Evolutionary conservation across 1,140 invertebrate species (phyloP).

Genomic region (Oryctes rhinoceros): DNA sequence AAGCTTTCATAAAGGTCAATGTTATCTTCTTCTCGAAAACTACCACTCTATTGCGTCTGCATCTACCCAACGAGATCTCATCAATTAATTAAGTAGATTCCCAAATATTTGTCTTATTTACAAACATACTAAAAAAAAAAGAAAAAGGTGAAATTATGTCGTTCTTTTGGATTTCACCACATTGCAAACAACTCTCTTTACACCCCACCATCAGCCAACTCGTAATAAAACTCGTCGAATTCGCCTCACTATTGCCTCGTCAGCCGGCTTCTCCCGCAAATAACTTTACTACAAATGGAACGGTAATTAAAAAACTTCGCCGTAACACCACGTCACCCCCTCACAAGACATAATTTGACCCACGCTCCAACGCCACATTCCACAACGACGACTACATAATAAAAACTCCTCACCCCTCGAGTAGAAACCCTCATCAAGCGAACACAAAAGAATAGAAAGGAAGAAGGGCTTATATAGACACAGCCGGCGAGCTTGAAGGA

Average conservation of each 20-base stretch:
- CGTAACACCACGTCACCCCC: background rate
- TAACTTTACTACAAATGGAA: background rate
- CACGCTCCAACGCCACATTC: background rate
- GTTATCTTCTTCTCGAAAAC: too few relatives aligned
- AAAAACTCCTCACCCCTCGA: background rate
- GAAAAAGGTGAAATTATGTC: too few relatives aligned
- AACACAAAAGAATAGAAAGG: background rate
- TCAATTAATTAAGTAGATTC: too few relatives aligned
- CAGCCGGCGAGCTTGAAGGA: background rate
- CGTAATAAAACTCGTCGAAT: background rate
- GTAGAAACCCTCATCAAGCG: background rate
- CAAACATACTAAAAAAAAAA: too few relatives aligned
- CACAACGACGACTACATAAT: background rate
- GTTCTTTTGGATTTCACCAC: too few relatives aligned
- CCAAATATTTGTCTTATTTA: too few relatives aligned
- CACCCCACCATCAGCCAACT: too few relatives aligned
- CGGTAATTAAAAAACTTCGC: background rate
- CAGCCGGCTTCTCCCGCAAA: background rate
- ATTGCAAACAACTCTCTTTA: too few relatives aligned
- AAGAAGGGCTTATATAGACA: background rate
- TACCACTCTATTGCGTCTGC: too few relatives aligned
- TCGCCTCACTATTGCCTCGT: background rate
- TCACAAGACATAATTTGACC: background rate
- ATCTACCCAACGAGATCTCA: too few relatives aligned
- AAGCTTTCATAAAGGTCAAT: too few relatives aligned